These are phyloP conservation scores for Apocheima hispidaria DNA, from an alignment of 2,888 invertebrate species.

Conservation along the genomic window DNA sequence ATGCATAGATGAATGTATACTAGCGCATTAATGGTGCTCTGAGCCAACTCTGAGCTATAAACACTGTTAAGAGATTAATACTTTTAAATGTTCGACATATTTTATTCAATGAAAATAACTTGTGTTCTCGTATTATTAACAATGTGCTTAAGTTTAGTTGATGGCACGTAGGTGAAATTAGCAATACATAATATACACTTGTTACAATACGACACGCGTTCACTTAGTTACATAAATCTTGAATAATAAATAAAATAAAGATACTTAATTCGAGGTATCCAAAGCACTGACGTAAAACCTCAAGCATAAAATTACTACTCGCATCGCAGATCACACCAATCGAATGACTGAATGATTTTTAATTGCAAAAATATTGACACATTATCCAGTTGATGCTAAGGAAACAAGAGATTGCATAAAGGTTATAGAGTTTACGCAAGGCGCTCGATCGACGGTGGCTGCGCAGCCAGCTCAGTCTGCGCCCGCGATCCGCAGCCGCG, in stretches of 20 bases:
- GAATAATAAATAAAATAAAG: not conserved
- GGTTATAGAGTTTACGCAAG: slow-evolving; percentile 72
- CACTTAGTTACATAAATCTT: too few species aligned
- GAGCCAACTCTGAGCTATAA: too few species aligned
- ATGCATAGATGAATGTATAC: too few species aligned
- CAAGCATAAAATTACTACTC: not conserved
- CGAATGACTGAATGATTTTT: slow-evolving; percentile 14
- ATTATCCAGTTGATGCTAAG: slow-evolving; percentile 59
- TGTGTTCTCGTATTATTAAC: not conserved
- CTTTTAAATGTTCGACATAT: not conserved
- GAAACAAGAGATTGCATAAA: slow-evolving; percentile 73
- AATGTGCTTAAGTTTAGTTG: slow-evolving; percentile 31
- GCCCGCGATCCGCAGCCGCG: slow-evolving; percentile 40
- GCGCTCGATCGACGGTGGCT: slow-evolving; percentile 1
- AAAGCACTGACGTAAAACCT: not conserved
- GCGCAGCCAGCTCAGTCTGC: slow-evolving; percentile 39
- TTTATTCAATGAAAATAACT: slow-evolving; percentile 12
- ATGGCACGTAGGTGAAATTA: slow-evolving; percentile 28
- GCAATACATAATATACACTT: not conserved
- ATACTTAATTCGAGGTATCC: too few species aligned
- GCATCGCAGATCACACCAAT: not conserved
- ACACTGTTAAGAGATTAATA: not conserved
- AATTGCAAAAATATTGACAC: slow-evolving; percentile 51
- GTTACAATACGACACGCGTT: too few species aligned
- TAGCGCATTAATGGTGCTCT: too few species aligned